Evolutionary conservation across 2,797 vertebrate species (phyloP).

Genomic region (Schizothorax lantsangensis): DNA sequence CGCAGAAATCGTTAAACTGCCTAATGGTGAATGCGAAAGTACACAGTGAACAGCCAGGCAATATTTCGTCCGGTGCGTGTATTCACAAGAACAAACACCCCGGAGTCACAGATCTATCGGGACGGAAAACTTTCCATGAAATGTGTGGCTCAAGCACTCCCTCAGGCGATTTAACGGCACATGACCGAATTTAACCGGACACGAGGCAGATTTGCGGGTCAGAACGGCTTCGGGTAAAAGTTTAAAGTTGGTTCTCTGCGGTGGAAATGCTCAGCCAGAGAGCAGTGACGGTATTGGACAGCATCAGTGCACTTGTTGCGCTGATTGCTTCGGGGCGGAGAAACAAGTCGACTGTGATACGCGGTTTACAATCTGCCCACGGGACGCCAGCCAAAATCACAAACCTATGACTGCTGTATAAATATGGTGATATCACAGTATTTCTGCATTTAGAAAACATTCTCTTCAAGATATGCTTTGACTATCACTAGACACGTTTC

Average conservation of each 20-base stretch:
- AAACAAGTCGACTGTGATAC: constrained; percentile 7
- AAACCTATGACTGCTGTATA: neutral
- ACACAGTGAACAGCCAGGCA: neutral
- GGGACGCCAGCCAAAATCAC: constrained; percentile 48
- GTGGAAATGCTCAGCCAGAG: constrained; percentile 35
- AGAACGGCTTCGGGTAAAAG: constrained; percentile 13
- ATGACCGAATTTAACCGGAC: constrained; percentile 6
- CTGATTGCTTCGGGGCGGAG: constrained; percentile 68
- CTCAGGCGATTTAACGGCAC: neutral
- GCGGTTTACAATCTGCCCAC: constrained; percentile 64
- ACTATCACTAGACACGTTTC: neutral
- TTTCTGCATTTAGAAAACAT: neutral
- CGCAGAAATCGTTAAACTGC: constrained; percentile 54
- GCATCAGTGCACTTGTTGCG: constrained; percentile 83
- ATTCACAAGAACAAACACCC: constrained; percentile 4
- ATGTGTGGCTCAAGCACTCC: neutral
- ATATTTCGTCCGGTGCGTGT: neutral
- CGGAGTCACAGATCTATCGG: neutral
- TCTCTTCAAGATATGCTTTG: neutral
- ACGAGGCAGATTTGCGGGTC: neutral
- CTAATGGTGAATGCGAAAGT: neutral
- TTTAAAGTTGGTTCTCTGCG: constrained; percentile 31
- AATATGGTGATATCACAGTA: neutral
- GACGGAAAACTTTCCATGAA: constrained; percentile 24
- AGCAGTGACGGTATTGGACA: constrained; percentile 67